phyloP scores from a whole-genome alignment of 2,888 invertebrate genomes.

The Hemithea aestivaria region DNA sequence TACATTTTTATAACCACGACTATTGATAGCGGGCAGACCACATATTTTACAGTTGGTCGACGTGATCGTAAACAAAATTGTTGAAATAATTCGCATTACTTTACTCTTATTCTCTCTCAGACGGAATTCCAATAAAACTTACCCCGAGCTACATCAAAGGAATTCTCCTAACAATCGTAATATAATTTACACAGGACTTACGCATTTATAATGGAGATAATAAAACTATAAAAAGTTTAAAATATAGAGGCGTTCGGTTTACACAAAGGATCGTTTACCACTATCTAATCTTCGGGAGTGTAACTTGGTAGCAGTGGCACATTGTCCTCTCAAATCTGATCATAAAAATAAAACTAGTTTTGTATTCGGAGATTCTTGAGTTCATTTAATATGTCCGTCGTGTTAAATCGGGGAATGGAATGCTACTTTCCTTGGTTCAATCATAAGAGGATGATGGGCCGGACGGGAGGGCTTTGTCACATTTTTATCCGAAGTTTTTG shows the following conservation, averaged over 20 bases:
- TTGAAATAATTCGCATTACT: slow-evolving; percentile 16
- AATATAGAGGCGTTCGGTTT: slow-evolving; percentile 29
- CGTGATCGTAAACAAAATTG: slow-evolving; percentile 14
- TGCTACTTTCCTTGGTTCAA: slow-evolving; percentile 54
- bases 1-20: slow-evolving; percentile 20
- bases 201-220: slow-evolving; percentile 23
- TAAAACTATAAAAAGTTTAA: slow-evolving; percentile 22
- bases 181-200: slow-evolving; percentile 21
- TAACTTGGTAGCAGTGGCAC: slow-evolving; percentile 53
- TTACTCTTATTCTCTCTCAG: slow-evolving; percentile 7
- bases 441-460: slow-evolving; percentile 56
- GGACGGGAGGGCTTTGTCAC: slow-evolving; percentile 42
- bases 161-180: slow-evolving; percentile 16
- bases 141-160: slow-evolving; percentile 15
- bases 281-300: slow-evolving; percentile 53
- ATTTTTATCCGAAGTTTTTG: slow-evolving; percentile 42
- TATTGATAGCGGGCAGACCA: slow-evolving; percentile 9
- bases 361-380: slow-evolving; percentile 34
- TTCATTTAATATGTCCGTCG: slow-evolving; percentile 34
- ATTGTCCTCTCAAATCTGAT: slow-evolving; percentile 54
- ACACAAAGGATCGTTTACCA: slow-evolving; percentile 55
- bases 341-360: slow-evolving; percentile 54
- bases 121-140: slow-evolving; percentile 19
- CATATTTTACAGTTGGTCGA: slow-evolving; percentile 10
- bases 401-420: slow-evolving; percentile 51